Base-by-base conservation (phyloP, 2,888 invertebrate species). In the Leuctra nigra region DNA sequence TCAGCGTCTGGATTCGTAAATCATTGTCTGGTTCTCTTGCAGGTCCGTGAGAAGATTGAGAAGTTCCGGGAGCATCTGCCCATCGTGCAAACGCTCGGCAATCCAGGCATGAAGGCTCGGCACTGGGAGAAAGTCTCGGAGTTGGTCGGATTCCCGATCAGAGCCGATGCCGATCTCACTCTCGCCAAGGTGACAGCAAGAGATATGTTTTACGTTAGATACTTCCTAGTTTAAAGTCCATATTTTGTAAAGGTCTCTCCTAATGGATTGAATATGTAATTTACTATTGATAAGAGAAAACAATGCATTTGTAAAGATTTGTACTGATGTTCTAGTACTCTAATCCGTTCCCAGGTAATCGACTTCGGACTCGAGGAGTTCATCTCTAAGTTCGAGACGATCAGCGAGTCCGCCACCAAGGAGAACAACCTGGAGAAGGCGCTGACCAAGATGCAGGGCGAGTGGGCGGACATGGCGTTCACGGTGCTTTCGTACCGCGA, bases 61-160 rank as follows among this genome's bases (percentile, higher is more conserved):
- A 84, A 84, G 2, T 96, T 97, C 72, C 87, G 87, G 63, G 80
- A 82, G n/a, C 80, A 90, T 65, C 77, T 95, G 82, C 92, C 96
- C 0, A 85, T 96, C n/a, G 87, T 97, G 36, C 84, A 87, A 69
- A 95, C 94, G 0, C 74, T 97, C 18, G 96, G 96, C 46, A 97
- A 97, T 76, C 95, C 95, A 0, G 95, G 94, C 54, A 84, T 97
- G 84, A 91, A 91, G 68, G 80, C 76, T 1, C 81, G 93, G 0
- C 96, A 96, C 71, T 96, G 96, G 96, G 92, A 93, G 67, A 86
- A 87, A 73, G 86, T 97, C 4, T 94, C 95, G 0, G 95, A 96
- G 67, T 89, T 95, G 59, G 90, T 96, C 63, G 96, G 96, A 0
- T 94, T 93, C 71, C 91, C 93, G 0, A 87, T 97, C 39, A 81